Conservation (phyloP, 2,113 vertebrate genomes). For the Steatornis caripensis region DNA sequence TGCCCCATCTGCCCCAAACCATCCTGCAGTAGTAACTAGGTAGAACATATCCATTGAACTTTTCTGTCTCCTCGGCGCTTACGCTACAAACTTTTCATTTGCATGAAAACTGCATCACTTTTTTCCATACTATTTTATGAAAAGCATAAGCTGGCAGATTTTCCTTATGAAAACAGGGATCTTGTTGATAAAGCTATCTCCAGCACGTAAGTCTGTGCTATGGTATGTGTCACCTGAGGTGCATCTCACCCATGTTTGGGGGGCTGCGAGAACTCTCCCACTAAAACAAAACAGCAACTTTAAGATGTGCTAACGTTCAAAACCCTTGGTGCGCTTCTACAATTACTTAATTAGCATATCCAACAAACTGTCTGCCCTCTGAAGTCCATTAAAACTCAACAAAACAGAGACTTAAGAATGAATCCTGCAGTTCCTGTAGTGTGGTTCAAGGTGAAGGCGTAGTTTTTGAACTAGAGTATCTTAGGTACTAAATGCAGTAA, state of each 20-base stretch:
- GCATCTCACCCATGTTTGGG: background rate
- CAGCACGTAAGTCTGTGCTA: background rate
- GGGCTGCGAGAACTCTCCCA: background rate
- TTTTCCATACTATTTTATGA: background rate
- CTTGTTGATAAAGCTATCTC: background rate
- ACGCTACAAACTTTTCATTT: background rate
- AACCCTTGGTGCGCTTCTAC: background rate
- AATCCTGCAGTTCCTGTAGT: background rate
- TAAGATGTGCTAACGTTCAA: background rate
- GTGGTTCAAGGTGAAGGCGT: background rate
- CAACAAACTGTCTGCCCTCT: background rate
- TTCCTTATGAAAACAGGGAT: background rate
- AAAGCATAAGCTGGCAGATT: background rate
- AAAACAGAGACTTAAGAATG: background rate
- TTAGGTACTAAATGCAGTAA: background rate
- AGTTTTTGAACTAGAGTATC: background rate
- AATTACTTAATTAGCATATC: background rate
- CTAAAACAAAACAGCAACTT: background rate
- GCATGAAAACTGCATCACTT: background rate
- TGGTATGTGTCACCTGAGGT: background rate
- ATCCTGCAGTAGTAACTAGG: background rate
- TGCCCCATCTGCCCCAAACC: background rate
- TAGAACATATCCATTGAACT: background rate
- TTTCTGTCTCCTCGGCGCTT: background rate
- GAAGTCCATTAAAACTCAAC: background rate